phyloP scores from a whole-genome alignment of 2,888 invertebrate genomes.

The Harpagoxenus sublaevis region DNA sequence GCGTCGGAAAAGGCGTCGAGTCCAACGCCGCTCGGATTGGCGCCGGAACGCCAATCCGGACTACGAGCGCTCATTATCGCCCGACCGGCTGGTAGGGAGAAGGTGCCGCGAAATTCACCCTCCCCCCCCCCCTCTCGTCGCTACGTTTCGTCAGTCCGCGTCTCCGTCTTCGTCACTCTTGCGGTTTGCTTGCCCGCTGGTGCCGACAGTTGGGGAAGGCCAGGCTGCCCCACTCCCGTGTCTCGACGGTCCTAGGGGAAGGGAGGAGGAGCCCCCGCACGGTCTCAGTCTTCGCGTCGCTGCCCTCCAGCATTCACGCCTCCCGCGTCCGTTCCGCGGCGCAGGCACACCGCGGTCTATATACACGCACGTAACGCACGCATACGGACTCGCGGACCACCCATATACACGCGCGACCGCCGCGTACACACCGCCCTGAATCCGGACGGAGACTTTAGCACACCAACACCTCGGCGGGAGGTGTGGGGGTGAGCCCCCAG shows the following conservation, averaged over 20 bases:
- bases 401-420: slow-evolving; percentile 58
- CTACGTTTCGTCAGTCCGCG: slow-evolving; percentile 11
- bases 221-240: slow-evolving; percentile 62
- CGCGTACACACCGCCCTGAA: slow-evolving; percentile 74
- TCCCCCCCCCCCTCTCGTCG: slow-evolving; percentile 76
- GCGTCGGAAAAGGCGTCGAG: slow-evolving; percentile 87
- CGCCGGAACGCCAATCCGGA: slow-evolving; percentile 86
- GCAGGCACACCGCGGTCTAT: slow-evolving; percentile 75
- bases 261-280: slow-evolving; percentile 83
- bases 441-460: slow-evolving; percentile 84
- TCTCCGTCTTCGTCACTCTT: not conserved
- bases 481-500: slow-evolving; percentile 85
- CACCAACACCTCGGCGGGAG: slow-evolving; percentile 85
- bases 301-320: slow-evolving; percentile 86
- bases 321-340: slow-evolving; percentile 83
- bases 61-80: slow-evolving; percentile 85
- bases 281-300: slow-evolving; percentile 85
- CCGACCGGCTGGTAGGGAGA: slow-evolving; percentile 81
- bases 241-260: slow-evolving; percentile 78
- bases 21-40: slow-evolving; percentile 86
- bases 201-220: slow-evolving; percentile 57
- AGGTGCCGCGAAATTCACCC: slow-evolving; percentile 83
- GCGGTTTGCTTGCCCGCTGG: not conserved
- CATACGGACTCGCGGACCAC: slow-evolving; percentile 59
- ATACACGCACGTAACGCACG: slow-evolving; percentile 69